A percentile compares a stretch with the other conserved stretches of the same genome.
Evolutionary conservation across 2,113 vertebrate genomes (phyloP).

Genomic region (Melozone crissalis): DNA sequence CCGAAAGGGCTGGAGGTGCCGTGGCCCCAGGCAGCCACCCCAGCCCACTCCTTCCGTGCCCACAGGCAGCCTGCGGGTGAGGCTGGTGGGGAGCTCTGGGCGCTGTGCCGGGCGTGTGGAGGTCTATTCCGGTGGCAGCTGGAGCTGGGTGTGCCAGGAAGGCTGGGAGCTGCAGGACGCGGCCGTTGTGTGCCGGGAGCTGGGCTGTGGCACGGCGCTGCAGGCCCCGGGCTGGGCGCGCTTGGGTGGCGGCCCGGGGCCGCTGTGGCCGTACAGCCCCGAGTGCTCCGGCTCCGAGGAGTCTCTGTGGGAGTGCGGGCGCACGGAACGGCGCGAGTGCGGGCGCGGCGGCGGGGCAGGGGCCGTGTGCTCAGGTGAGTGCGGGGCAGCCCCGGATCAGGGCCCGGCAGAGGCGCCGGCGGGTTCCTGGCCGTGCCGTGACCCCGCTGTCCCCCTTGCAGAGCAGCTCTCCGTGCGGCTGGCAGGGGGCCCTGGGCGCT

Average conservation of each 20-base stretch:
- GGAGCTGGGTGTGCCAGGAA: not conserved
- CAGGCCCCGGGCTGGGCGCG: rapidly evolving
- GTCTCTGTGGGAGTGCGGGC: not conserved
- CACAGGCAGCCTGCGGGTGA: not conserved
- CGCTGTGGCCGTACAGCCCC: not conserved
- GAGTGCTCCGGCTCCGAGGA: not conserved
- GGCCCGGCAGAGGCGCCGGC: rapidly evolving
- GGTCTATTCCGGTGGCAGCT: not conserved
- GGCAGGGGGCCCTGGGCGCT: not conserved
- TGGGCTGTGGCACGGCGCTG: not conserved
- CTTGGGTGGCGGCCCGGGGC: not conserved
- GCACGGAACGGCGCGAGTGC: rapidly evolving
- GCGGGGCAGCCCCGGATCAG: rapidly evolving
- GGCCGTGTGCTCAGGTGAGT: slow-evolving; percentile 5
- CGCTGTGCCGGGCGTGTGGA: not conserved
- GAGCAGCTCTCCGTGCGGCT: not conserved
- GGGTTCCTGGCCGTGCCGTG: not conserved
- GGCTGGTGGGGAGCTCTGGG: not conserved
- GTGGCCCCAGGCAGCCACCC: rapidly evolving
- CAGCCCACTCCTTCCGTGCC: rapidly evolving
- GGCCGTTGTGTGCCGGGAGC: not conserved
- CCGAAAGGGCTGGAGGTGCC: rapidly evolving
- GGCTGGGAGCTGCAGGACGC: not conserved
- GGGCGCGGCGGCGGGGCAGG: rapidly evolving
- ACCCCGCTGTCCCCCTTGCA: not conserved